Conservation (phyloP, 92 coral and sea anemone genomes). For the Meandrina meandrites region DNA sequence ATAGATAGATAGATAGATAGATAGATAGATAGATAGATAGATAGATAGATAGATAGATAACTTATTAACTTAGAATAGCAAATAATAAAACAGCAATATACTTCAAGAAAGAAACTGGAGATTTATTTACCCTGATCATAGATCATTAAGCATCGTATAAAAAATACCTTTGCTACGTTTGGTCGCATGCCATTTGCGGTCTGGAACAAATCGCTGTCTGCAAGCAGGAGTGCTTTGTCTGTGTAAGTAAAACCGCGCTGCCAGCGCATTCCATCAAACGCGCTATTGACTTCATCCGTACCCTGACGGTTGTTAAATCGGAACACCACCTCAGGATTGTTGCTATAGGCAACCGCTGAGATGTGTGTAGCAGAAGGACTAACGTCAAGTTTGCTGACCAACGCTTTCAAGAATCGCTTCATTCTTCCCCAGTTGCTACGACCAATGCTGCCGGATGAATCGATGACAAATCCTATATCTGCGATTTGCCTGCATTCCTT, state of each 20-base stretch:
- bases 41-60: too few relatives aligned
- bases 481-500: conserved; percentile 54
- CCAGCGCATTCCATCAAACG: conserved; percentile 37
- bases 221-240: conserved; percentile 35
- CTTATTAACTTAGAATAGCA: too few relatives aligned
- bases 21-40: too few relatives aligned
- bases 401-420: conserved; percentile 60
- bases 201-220: conserved; percentile 38
- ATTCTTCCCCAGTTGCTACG: conserved; percentile 58
- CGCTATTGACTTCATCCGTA: conserved; percentile 2
- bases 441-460: conserved; percentile 78
- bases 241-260: conserved; percentile 47
- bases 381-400: conserved; percentile 61
- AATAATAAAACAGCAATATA: neutral
- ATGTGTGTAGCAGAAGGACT: conserved; percentile 62
- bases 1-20: too few relatives aligned
- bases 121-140: too few relatives aligned
- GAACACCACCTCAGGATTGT: conserved; percentile 48
- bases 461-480: conserved; percentile 72
- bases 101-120: too few relatives aligned
- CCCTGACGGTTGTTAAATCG: conserved; percentile 48
- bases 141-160: too few relatives aligned
- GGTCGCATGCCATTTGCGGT: conserved; percentile 39
- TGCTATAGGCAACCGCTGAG: conserved; percentile 71
- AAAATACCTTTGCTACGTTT: conserved; percentile 33